Evolutionary conservation across 2,797 vertebrate genomes (phyloP).

Genomic region (Octomys mimax): DNA sequence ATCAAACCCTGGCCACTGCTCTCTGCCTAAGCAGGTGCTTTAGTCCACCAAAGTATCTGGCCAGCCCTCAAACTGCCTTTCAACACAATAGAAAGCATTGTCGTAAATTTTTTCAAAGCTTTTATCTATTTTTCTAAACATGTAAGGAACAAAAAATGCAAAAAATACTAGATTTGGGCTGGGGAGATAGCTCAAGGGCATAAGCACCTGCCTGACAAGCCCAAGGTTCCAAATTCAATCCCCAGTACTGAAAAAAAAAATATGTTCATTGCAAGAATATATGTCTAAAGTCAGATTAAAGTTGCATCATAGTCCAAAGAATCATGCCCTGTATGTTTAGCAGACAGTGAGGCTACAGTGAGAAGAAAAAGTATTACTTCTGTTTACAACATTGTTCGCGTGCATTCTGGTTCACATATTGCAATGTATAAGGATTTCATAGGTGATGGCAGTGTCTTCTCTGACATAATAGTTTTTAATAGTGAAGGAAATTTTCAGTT

Average conservation of each 20-base stretch:
- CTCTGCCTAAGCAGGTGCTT: no score
- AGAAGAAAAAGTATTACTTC: constrained; percentile 69
- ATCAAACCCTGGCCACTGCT: no score
- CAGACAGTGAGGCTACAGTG: constrained; percentile 55
- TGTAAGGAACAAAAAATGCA: constrained; percentile 60
- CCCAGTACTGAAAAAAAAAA: constrained; percentile 70
- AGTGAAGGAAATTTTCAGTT: constrained; percentile 79
- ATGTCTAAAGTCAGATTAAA: constrained; percentile 78
- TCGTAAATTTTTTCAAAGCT: constrained; percentile 79
- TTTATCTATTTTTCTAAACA: constrained; percentile 71
- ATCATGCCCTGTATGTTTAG: background rate
- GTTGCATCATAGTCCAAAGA: constrained; percentile 42
- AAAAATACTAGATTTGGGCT: constrained; percentile 39
- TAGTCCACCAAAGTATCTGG: no score
- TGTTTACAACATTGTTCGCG: constrained; percentile 71
- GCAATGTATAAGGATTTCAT: constrained; percentile 80
- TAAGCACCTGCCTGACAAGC: no score
- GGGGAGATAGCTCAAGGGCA: no score
- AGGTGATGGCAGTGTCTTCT: constrained; percentile 71
- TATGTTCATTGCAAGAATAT: constrained; percentile 77
- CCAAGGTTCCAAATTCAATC: no score
- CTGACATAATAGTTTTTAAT: constrained; percentile 80
- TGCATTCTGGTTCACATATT: constrained; percentile 71
- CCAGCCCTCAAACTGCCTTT: constrained; percentile 54
- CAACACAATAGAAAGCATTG: constrained; percentile 77